These are phyloP conservation scores for Apamea epomidion DNA, from an alignment of 2,888 invertebrate species.

Conservation along the genomic window DNA sequence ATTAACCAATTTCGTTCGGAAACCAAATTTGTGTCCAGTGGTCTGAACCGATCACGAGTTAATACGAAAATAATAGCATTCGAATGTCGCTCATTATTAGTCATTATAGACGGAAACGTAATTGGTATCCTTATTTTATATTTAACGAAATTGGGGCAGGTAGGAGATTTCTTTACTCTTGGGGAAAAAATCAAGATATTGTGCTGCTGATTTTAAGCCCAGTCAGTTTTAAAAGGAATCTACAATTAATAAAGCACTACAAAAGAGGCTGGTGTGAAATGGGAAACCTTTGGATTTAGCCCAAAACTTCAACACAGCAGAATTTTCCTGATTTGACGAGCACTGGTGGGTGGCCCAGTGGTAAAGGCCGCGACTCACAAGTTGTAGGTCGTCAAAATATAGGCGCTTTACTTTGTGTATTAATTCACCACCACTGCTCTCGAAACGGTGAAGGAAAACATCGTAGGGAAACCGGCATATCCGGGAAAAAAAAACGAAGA, in stretches of 20 bases:
- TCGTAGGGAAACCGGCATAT: background rate
- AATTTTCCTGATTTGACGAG: background rate
- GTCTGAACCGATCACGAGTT: conserved; percentile 83
- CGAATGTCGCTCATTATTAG: conserved; percentile 83
- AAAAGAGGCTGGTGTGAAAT: background rate
- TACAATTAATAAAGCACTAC: background rate
- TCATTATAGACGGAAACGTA: conserved; percentile 79
- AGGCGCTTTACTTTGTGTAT: no score
- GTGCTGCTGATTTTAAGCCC: background rate
- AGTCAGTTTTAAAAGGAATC: background rate
- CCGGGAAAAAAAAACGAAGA: background rate
- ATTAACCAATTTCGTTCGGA: conserved; percentile 81
- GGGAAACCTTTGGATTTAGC: background rate
- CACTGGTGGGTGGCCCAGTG: no score
- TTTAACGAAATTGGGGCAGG: conserved; percentile 47
- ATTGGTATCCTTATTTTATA: conserved; percentile 69
- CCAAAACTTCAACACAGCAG: background rate
- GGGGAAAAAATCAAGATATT: background rate
- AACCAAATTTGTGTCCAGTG: conserved; percentile 81
- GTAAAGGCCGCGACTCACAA: no score
- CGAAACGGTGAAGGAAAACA: no score
- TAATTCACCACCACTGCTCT: no score
- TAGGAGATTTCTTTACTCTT: conserved; percentile 16
- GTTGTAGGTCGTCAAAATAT: no score
- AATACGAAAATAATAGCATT: conserved; percentile 88